phyloP scores from a whole-genome alignment of 2,113 vertebrate genomes.

The Silurus asotus region DNA sequence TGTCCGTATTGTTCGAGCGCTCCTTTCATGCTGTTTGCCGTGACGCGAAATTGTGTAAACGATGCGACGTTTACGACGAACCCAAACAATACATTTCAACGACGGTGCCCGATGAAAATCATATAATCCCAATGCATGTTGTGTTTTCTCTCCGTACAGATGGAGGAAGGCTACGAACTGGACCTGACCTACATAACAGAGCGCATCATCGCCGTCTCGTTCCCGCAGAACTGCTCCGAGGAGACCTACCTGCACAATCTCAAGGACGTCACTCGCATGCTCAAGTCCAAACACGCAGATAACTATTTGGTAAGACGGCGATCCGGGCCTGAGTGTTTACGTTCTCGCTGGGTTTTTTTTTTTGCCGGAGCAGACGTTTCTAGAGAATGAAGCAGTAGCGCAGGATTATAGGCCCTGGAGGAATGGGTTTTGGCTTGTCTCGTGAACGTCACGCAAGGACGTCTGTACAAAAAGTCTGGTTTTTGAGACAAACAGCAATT shows the following conservation, averaged over 20 bases:
- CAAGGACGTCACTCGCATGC: slow-evolving; percentile 90
- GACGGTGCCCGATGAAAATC: neutral
- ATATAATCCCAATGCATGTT: neutral
- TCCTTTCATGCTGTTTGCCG: neutral
- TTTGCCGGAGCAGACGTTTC: no score
- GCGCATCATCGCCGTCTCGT: slow-evolving; percentile 90
- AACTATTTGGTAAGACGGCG: slow-evolving; percentile 87
- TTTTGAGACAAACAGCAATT: slow-evolving; percentile 34
- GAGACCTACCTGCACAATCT: slow-evolving; percentile 86
- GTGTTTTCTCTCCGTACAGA: slow-evolving; percentile 55
- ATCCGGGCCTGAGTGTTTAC: slow-evolving; percentile 2
- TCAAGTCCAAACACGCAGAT: slow-evolving; percentile 93
- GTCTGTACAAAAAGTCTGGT: slow-evolving; percentile 21
- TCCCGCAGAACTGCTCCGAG: slow-evolving; percentile 84
- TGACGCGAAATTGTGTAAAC: neutral
- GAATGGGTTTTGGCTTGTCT: slow-evolving; percentile 37
- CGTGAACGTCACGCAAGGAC: neutral
- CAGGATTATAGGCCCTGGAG: slow-evolving; percentile 35
- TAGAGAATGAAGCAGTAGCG: neutral
- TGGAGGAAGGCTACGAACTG: slow-evolving; percentile 91
- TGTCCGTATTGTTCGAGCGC: neutral
- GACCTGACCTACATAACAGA: slow-evolving; percentile 96
- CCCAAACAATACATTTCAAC: neutral
- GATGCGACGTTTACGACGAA: neutral
- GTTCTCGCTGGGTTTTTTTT: no score